Conservation (phyloP, 2,113 vertebrate genomes). For the Calidris pygmaea region DNA sequence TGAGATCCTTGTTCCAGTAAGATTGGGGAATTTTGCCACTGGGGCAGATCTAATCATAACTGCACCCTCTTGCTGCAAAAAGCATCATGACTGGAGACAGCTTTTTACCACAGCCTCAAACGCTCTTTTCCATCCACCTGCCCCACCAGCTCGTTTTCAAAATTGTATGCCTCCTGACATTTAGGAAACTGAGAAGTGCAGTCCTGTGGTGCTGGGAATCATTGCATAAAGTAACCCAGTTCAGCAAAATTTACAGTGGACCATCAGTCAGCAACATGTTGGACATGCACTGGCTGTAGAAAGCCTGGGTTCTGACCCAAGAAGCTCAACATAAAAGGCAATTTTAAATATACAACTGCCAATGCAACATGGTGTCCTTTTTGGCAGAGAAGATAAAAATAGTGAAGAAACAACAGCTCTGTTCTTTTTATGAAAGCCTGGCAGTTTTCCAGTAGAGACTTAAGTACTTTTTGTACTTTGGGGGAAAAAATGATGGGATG, state of each 20-base stretch:
- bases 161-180: background rate
- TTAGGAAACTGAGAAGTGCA: background rate
- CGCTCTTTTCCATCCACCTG: background rate
- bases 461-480: constrained; percentile 78
- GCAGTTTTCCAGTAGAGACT: constrained; percentile 75
- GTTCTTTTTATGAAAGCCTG: constrained; percentile 74
- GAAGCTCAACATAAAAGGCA: background rate
- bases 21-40: background rate
- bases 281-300: background rate
- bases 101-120: background rate
- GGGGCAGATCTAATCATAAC: background rate
- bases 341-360: constrained; percentile 48
- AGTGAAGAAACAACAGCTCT: constrained; percentile 74
- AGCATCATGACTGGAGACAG: background rate
- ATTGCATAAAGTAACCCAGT: background rate
- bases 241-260: background rate
- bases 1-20: background rate
- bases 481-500: constrained; percentile 74
- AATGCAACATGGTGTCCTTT: constrained; percentile 65
- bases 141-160: background rate
- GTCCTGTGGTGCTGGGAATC: background rate
- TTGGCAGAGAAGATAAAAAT: constrained; percentile 74
- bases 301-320: background rate
- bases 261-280: background rate
- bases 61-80: background rate